These are phyloP conservation scores for Heliconius himera DNA, from an alignment of 1,140 invertebrate genomes.

Conservation along the genomic window DNA sequence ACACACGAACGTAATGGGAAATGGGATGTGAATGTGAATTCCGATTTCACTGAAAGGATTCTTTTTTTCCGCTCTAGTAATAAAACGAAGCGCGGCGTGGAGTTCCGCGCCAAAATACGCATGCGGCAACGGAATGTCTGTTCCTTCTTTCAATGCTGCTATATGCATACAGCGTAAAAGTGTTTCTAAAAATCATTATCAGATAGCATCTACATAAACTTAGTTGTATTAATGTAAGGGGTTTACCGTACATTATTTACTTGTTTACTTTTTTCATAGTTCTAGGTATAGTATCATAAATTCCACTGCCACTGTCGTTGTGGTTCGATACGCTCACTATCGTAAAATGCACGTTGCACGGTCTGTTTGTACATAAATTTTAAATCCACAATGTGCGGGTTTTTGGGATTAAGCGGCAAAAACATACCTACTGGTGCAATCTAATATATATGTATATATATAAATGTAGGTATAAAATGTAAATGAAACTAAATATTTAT, in stretches of 20 bases:
- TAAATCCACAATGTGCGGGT: conserved; percentile 32
- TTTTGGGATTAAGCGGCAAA: neutral
- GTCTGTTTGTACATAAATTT: conserved; percentile 56
- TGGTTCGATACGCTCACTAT: conserved; percentile 49
- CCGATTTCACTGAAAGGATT: too few relatives aligned
- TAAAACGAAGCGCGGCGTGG: too few relatives aligned
- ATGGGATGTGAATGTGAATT: too few relatives aligned
- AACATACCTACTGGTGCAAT: neutral
- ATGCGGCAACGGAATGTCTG: too few relatives aligned
- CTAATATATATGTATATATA: neutral
- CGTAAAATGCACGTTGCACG: conserved; percentile 69
- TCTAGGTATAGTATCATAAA: conserved; percentile 58
- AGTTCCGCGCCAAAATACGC: too few relatives aligned
- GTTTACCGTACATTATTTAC: conserved; percentile 36
- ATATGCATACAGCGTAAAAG: too few relatives aligned
- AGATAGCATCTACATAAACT: neutral
- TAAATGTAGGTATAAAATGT: neutral
- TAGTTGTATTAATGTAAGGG: conserved; percentile 17
- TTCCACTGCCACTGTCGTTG: conserved; percentile 56
- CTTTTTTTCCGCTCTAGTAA: too few relatives aligned
- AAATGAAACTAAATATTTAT: neutral
- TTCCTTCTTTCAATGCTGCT: too few relatives aligned
- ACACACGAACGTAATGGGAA: too few relatives aligned
- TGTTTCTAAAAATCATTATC: neutral
- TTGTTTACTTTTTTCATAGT: conserved; percentile 49